Evolutionary conservation across 1,140 invertebrate genomes (phyloP), one percentile per base, ranked within the genome.

Genomic region (Dufourea novaeangliae): DNA sequence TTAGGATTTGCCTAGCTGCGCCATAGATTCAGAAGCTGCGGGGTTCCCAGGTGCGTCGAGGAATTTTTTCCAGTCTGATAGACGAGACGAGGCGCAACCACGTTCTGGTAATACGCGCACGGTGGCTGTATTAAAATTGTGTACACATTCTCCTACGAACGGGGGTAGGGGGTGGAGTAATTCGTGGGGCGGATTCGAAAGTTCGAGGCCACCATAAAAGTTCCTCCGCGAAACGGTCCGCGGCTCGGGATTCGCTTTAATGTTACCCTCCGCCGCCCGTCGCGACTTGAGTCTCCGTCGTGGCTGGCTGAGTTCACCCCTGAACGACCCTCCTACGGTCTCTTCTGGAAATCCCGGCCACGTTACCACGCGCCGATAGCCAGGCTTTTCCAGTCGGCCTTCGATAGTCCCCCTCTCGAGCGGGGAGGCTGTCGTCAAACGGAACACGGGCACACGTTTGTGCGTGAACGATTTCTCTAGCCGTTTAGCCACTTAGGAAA

Each of bases 301-400:
- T 7, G 46, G 46, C 20, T 50, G 5, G 46, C 46, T 50, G 46
- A 50, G n/a, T 50, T 50, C n/a, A n/a, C 8, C 46, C 0, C 46
- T 50, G 20, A 61, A 70, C 74, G 54, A 59, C 66, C 50, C 54
- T 61, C n/a, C 44, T 50, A n/a, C 20, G n/a, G 37, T 34, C 32
- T 70, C 41, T 32, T 12, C 57, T 68, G 41, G 41, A 71, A 77
- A 70, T 70, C 57, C n/a, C 27, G 29, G 41, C 27, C 56, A 34
- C 37, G 37, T 69, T 75, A 34, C 54, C 39, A n/a, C n/a, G 5
- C 22, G 14, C 25, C 2, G 25, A 54, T 27, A 25, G 22, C 54
- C 25, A 11, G 37, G 17, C 29, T 57, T 52, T 68, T 54, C 22
- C 2, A 37, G 64, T 17, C 8, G 14, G 20, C 50, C 57, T 50